A percentile compares a stretch with the other conserved stretches of the same genome.
phyloP scores from a whole-genome alignment of 2,888 invertebrate species.

The Trissonchulus latispiculum region DNA sequence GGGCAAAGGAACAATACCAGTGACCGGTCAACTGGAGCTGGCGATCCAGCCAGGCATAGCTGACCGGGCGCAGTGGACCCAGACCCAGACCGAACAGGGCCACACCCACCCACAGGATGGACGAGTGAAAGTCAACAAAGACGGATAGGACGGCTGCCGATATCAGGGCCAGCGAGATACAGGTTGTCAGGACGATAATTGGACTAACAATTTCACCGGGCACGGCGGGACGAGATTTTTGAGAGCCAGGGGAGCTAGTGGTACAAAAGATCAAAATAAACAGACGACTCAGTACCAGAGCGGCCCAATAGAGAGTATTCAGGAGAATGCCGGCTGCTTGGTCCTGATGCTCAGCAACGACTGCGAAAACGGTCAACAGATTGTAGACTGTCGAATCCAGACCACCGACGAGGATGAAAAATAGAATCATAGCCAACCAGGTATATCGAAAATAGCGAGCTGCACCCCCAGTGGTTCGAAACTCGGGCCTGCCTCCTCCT shows the following conservation, averaged over 20 bases:
- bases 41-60: background rate
- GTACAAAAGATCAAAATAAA: background rate
- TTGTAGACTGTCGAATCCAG: background rate
- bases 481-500: background rate
- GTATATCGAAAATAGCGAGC: background rate
- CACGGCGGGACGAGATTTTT: too few relatives aligned
- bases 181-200: background rate
- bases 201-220: too few relatives aligned
- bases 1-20: background rate
- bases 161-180: background rate
- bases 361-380: background rate
- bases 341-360: background rate
- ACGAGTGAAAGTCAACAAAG: background rate
- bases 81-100: background rate
- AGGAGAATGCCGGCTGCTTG: background rate
- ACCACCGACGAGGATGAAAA: background rate
- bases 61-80: background rate
- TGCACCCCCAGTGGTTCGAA: too few relatives aligned
- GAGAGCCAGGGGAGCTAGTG: background rate
- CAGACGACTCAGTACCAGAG: background rate
- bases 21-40: background rate
- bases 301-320: background rate
- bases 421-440: background rate
- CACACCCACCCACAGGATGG: background rate
- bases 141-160: background rate